Evolutionary conservation across 1,140 invertebrate genomes (phyloP).

Genomic region (Geopemphigus sp.): DNA sequence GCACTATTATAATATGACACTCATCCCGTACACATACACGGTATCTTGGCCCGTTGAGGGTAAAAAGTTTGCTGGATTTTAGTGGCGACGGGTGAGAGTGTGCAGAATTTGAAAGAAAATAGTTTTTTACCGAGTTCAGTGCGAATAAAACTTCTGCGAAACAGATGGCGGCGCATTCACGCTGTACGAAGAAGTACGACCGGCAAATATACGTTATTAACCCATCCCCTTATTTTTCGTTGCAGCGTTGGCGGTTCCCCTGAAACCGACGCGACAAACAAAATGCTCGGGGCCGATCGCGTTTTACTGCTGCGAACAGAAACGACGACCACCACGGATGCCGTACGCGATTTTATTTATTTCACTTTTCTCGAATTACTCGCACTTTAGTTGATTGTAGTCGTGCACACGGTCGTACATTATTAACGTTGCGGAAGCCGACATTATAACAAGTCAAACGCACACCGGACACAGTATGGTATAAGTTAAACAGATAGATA

Average conservation of each 20-base stretch:
- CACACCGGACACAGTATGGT: too few relatives aligned
- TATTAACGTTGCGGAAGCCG: too few relatives aligned
- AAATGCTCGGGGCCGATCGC: neutral
- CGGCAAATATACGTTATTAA: neutral
- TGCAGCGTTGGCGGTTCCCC: neutral
- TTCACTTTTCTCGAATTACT: too few relatives aligned
- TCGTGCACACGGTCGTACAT: too few relatives aligned
- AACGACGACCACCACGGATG: neutral
- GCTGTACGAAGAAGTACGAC: too few relatives aligned
- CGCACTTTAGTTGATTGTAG: too few relatives aligned
- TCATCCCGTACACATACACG: conserved; percentile 9
- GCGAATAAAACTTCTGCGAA: conserved; percentile 37
- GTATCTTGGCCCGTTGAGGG: conserved; percentile 11
- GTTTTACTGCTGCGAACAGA: neutral
- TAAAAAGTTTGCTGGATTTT: neutral
- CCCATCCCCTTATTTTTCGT: neutral
- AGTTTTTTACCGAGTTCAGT: conserved; percentile 29
- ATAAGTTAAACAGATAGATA: too few relatives aligned
- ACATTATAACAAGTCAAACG: too few relatives aligned
- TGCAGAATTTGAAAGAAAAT: conserved; percentile 12
- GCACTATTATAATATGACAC: too few relatives aligned
- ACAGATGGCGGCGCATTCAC: conserved; percentile 34
- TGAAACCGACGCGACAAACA: neutral
- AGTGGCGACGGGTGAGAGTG: neutral
- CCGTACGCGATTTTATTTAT: too few relatives aligned